Percentiles rank a stretch among this genome's conserved stretches.
phyloP scores from a whole-genome alignment of 2,113 vertebrate genomes.

The Tachuris rubrigastra region DNA sequence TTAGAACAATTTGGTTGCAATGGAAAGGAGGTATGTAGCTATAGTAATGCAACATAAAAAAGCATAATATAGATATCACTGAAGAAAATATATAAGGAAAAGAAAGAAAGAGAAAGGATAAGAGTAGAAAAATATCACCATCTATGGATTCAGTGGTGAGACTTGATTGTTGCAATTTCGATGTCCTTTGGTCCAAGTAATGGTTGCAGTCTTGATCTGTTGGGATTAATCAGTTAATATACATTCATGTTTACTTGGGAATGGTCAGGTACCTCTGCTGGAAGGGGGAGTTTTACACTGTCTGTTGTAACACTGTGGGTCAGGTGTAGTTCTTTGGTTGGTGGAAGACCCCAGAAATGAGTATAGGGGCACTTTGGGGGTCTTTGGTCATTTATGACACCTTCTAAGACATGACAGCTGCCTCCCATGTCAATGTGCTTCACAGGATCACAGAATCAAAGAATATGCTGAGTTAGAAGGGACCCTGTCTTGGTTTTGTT shows the following conservation, averaged over 20 bases:
- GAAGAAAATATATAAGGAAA: background rate
- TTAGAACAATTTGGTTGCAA: background rate
- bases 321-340: background rate
- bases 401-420: background rate
- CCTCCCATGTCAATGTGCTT: background rate
- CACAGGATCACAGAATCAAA: background rate
- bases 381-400: background rate
- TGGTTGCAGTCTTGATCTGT: fast-evolving
- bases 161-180: background rate
- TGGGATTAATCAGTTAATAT: background rate
- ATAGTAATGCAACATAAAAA: background rate
- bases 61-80: background rate
- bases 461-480: background rate
- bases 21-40: background rate
- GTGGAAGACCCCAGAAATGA: background rate
- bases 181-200: background rate
- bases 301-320: fast-evolving
- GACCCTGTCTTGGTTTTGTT: too few relatives aligned
- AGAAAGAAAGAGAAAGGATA: background rate
- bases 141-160: background rate
- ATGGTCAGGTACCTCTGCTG: background rate
- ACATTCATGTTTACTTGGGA: fast-evolving
- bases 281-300: background rate
- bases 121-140: background rate
- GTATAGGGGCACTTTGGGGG: background rate